Evolutionary conservation across 2,888 invertebrate genomes (phyloP).

Genomic region (Eupelmus urozonus): DNA sequence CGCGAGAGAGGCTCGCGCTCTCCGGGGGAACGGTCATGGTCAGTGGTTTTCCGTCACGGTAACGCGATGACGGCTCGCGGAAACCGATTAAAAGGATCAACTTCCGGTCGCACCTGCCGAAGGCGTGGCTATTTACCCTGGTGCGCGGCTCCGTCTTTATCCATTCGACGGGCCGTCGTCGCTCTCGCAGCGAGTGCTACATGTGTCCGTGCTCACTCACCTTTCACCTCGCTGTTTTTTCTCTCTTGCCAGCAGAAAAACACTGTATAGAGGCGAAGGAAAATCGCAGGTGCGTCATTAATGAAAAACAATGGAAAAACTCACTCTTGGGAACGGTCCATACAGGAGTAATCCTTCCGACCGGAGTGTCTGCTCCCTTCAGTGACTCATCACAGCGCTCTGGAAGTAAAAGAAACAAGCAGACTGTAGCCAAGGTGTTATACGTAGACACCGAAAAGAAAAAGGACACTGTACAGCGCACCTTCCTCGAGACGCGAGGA

Average conservation of each 20-base stretch:
- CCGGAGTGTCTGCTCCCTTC: slow-evolving; percentile 29
- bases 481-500: slow-evolving; percentile 5
- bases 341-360: slow-evolving; percentile 63
- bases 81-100: slow-evolving; percentile 68
- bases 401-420: neutral
- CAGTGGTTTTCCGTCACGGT: slow-evolving; percentile 71
- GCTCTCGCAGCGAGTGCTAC: neutral
- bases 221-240: no score
- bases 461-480: no score
- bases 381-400: slow-evolving; percentile 48
- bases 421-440: neutral
- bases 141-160: neutral
- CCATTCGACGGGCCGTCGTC: neutral
- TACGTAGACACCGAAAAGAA: neutral
- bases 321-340: slow-evolving; percentile 72
- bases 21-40: slow-evolving; percentile 67
- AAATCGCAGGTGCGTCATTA: neutral
- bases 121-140: slow-evolving; percentile 64
- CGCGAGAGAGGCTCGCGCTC: no score
- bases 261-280: neutral
- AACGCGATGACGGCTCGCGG: slow-evolving; percentile 61
- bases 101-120: slow-evolving; percentile 68
- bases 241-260: neutral
- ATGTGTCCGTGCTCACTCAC: neutral
- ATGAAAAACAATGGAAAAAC: slow-evolving; percentile 58